Evolutionary conservation across 92 coral and sea anemone genomes (phyloP).

Genomic region (Palythoa caribaeorum): DNA sequence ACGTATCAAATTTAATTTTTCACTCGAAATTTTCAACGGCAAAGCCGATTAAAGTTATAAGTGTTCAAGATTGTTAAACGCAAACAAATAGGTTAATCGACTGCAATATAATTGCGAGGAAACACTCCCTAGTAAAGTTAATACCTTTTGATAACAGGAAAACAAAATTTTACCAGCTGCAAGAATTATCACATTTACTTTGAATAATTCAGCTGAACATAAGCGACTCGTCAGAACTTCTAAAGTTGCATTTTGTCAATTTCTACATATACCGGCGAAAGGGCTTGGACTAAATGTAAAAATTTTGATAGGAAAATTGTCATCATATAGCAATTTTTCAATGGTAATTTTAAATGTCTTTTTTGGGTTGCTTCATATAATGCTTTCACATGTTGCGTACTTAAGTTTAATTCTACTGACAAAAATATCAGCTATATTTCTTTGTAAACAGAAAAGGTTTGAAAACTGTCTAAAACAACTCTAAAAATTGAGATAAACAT

Average conservation of each 20-base stretch:
- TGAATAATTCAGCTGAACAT: neutral
- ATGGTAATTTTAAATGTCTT: neutral
- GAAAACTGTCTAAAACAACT: neutral
- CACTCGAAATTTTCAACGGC: neutral
- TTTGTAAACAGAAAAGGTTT: neutral
- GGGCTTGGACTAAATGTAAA: neutral
- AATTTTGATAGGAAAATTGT: neutral
- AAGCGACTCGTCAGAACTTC: neutral
- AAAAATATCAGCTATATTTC: neutral
- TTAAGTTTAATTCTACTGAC: no score
- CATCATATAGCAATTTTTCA: neutral
- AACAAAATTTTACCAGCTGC: neutral
- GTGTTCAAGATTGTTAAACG: neutral
- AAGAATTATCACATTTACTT: neutral
- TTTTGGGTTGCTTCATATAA: neutral
- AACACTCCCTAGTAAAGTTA: neutral
- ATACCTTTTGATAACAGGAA: neutral
- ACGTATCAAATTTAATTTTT: neutral
- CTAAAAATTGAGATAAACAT: no score
- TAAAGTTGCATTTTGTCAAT: neutral
- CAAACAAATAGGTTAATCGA: neutral
- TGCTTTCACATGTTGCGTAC: neutral
- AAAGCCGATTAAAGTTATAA: neutral
- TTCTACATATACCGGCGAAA: neutral
- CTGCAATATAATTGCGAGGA: neutral